Conservation (phyloP, 1,140 invertebrate species). For the Drosophila sp. region DNA sequence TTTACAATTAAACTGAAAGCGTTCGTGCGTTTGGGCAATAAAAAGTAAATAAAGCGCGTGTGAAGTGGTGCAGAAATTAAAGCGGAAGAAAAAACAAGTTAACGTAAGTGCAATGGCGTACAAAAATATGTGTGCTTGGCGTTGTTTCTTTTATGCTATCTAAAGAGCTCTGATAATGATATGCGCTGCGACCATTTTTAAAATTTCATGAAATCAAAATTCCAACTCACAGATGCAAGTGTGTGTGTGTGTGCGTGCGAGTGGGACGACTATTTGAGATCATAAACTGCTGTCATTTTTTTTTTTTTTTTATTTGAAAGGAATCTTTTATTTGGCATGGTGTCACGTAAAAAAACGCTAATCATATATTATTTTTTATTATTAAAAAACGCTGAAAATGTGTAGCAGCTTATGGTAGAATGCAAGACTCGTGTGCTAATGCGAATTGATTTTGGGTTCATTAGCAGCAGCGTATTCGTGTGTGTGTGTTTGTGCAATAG, state of each 20-base stretch:
- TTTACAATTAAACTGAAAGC: constrained; percentile 43
- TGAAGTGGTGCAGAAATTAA: constrained; percentile 73
- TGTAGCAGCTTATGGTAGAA: constrained; percentile 27
- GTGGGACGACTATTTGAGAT: constrained; percentile 66
- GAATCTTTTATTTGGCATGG: constrained; percentile 50
- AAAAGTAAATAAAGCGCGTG: constrained; percentile 78
- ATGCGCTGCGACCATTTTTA: constrained; percentile 80
- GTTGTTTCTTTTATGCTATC: constrained; percentile 26
- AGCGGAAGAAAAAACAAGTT: constrained; percentile 41
- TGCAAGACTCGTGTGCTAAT: constrained; percentile 31
- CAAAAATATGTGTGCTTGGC: constrained; percentile 8
- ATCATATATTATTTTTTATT: constrained; percentile 58
- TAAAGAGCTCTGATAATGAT: constrained; percentile 67
- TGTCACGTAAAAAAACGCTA: constrained; percentile 67
- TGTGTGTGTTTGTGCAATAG: constrained; percentile 20
- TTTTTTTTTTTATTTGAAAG: constrained; percentile 66
- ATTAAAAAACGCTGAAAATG: constrained; percentile 37
- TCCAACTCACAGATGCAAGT: constrained; percentile 71
- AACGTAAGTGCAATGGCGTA: constrained; percentile 65
- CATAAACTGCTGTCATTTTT: constrained; percentile 72
- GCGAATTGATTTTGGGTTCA: constrained; percentile 47
- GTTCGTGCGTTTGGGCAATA: constrained; percentile 70
- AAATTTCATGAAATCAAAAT: constrained; percentile 83
- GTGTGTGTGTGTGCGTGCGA: constrained; percentile 35
- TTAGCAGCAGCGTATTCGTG: constrained; percentile 30